A percentile compares a stretch with the other conserved stretches of the same genome.
These are phyloP conservation scores for Philopedon plagiatum DNA, from an alignment of 2,888 invertebrate genomes.

Conservation along the genomic window DNA sequence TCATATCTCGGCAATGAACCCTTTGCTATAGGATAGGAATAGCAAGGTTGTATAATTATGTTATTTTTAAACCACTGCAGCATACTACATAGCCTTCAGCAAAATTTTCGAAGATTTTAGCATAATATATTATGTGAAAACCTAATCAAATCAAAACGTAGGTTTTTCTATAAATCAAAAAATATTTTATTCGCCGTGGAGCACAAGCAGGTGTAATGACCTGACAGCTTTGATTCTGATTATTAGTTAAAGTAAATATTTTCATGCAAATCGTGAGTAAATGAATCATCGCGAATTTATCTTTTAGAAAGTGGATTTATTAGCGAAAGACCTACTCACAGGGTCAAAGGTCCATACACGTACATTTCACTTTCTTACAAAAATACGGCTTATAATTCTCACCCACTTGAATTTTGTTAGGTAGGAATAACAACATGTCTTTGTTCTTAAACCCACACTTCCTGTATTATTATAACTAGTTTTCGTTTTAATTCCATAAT, in stretches of 20 bases:
- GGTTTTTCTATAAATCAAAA: background rate
- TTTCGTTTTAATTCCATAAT: background rate
- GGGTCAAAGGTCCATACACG: background rate
- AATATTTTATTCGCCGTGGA: background rate
- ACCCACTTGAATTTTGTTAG: background rate
- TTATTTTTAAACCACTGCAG: too few relatives aligned
- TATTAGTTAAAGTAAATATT: background rate
- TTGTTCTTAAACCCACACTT: constrained; percentile 10
- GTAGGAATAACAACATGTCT: background rate
- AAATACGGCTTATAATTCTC: constrained; percentile 1
- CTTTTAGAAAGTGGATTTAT: constrained; percentile 1
- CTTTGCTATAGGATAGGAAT: too few relatives aligned
- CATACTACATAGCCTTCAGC: too few relatives aligned
- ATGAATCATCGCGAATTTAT: background rate
- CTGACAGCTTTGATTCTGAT: background rate
- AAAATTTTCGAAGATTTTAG: background rate
- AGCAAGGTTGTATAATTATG: too few relatives aligned
- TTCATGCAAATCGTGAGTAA: background rate
- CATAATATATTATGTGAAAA: background rate
- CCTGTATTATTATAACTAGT: background rate
- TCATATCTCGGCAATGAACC: too few relatives aligned
- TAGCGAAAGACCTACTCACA: background rate
- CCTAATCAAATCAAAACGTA: background rate
- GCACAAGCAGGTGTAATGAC: background rate
- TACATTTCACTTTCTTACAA: background rate